Base-by-base conservation (phyloP, 2,888 invertebrate genomes). In the Chelonus formosanus region DNA sequence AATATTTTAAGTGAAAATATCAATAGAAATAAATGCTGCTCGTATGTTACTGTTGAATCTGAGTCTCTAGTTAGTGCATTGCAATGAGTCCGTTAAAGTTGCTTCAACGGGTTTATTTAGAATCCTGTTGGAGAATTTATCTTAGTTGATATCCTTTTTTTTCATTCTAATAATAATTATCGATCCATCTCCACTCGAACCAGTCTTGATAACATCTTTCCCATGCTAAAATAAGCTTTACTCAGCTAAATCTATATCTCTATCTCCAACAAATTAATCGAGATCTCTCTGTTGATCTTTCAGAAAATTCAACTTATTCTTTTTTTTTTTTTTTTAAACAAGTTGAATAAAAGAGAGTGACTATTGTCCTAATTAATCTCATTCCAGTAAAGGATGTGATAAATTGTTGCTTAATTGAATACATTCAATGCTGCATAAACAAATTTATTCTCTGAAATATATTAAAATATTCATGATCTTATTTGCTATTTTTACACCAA, bases 151-250 rank as follows among this genome's bases (percentile, higher is more conserved):
- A 68, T 71, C 48, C 32, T 63, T 62, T 67, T 65, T 58, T 62
- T 55, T 56, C 50, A 35, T 61, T 67, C 72, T 68, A 71, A 76
- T 79, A 79, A 78, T 79, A 78, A 76, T 79, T 80, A 78, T 77
- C 74, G 70, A 67, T 66, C 45, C 8, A 61, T 58, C 63, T 72
- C 76, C 72, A 74, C 76, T 75, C 68, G 72, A 76, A 80, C 81
- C 79, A 77, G 81, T 81, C 75, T 56, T 64, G 81, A 81, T 81
- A 79, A 71, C 68, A 77, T 81, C 79, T 74, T 73, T 79, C 75
- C 74, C 74, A 73, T 55, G 75, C 78, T 80, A 77, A 81, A 80
- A 80, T 81, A 81, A 82, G 70, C 77, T 68, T 70, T 48, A 60
- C 63, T 64, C 35, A 67, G 75, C 79, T 81, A 80, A 81, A 80